Evolutionary conservation across 2,888 invertebrate genomes (phyloP), one percentile per base, ranked within the genome.

Genomic region (Ceraclea dissimilis): DNA sequence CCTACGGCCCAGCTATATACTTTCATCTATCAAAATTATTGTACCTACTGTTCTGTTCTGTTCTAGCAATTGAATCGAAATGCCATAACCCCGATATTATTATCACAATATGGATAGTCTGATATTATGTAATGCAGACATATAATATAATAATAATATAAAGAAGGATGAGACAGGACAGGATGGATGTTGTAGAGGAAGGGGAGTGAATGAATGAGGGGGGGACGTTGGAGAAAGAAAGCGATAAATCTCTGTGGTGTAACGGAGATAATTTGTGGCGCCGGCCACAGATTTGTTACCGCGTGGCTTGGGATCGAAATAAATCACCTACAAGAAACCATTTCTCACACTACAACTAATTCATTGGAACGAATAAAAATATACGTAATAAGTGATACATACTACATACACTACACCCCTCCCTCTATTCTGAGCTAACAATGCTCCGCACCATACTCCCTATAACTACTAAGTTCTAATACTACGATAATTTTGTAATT

Each of bases 201-300:
- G 47, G 39, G 44, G 17, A n/a, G 20, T 26, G 21, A 13, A 21
- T 31, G 50, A 26, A 43, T 33, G 31, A 22, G 31, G 43, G 49
- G 53, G 39, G 39, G 39, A 13, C 13, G 39, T n/a, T 19, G 22
- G 20, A 31, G 57, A 49, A 31, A 48, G 52, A 53, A 49, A 21
- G 60, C 57, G 55, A 60, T 60, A 60, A 57, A 60, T 60, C 57
- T 60, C 51, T 39, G 51, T 48, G 52, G 59, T 49, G 56, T 49
- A 22, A 51, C 51, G 56, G 46, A 58, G 60, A 60, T 60, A 58
- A 60, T 60, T 60, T 60, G 60, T 60, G 60, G 60, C 57, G 56
- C 34, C 49, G 58, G 51, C 56, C 55, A 53, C 60, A 60, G 60
- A 60, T 60, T 60, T 60, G 60, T 60, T 58, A 55, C 56, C 56